Conservation (phyloP, 2,888 invertebrate species). For the Odiellus spinosus region DNA sequence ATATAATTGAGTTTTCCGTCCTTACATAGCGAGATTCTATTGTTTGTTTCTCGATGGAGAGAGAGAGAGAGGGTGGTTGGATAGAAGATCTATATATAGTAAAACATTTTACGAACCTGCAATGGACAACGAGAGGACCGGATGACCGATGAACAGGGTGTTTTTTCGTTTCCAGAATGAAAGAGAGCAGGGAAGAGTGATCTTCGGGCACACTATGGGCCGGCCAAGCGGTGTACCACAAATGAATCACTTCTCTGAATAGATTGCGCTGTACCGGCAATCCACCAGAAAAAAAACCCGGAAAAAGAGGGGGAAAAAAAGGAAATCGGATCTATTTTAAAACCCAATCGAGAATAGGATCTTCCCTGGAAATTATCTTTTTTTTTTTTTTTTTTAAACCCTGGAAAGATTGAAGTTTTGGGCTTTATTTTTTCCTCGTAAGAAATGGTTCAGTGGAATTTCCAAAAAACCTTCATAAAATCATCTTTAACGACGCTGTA, state of each 20-base stretch:
- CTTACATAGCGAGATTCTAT: background rate
- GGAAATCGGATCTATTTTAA: no score
- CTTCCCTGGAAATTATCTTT: no score
- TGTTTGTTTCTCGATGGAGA: background rate
- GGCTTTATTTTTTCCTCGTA: no score
- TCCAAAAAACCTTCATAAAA: no score
- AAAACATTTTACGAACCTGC: constrained; percentile 32
- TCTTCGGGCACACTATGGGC: constrained; percentile 70
- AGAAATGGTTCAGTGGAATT: no score
- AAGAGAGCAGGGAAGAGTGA: constrained; percentile 65
- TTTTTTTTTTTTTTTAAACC: no score
- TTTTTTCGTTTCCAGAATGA: constrained; percentile 62
- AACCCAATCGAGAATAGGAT: no score
- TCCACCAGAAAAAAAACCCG: no score
- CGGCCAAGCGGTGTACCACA: constrained; percentile 87
- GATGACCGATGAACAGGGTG: constrained; percentile 26
- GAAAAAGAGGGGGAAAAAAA: no score
- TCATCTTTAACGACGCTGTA: no score
- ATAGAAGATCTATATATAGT: background rate
- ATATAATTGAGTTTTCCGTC: background rate
- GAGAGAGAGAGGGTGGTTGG: background rate
- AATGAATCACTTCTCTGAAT: constrained; percentile 71
- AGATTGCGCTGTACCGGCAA: constrained; percentile 45
- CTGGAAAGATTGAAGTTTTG: no score
- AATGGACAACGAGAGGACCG: constrained; percentile 30